These are phyloP conservation scores for Anthopleura xanthogrammica DNA, from an alignment of 92 coral and sea anemone genomes.

Conservation along the genomic window DNA sequence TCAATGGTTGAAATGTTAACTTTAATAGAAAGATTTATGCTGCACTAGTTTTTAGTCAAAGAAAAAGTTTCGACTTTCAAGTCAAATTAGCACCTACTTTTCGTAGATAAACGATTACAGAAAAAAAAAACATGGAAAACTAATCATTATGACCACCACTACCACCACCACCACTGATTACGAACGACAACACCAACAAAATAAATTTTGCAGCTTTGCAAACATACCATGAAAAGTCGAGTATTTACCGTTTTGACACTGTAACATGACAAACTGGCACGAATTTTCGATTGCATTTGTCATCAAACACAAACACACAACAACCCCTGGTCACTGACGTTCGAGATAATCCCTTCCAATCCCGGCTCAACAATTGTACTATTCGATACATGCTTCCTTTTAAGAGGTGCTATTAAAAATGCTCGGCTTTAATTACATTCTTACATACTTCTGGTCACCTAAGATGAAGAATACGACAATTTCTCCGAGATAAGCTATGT, in stretches of 20 bases:
- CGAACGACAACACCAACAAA: not conserved
- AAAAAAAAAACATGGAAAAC: not conserved
- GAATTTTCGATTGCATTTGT: not conserved
- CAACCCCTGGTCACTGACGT: not conserved
- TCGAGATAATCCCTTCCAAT: not conserved
- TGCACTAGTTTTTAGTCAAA: no score
- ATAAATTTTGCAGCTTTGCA: not conserved
- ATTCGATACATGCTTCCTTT: slow-evolving; percentile 1
- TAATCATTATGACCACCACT: not conserved
- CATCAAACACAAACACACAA: not conserved
- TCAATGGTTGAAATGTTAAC: not conserved
- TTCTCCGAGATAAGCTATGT: not conserved
- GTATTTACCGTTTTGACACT: not conserved
- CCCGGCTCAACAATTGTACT: slow-evolving; percentile 2
- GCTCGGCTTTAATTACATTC: not conserved
- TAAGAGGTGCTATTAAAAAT: not conserved
- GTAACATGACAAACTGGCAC: not conserved
- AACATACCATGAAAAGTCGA: not conserved
- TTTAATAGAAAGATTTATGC: no score
- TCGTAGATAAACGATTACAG: not conserved
- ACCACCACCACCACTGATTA: not conserved
- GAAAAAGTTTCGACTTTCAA: no score
- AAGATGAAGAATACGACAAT: not conserved
- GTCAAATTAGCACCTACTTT: not conserved
- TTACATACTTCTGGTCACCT: not conserved